Base-by-base conservation (phyloP, 1,140 invertebrate genomes). In the Mya arenaria region DNA sequence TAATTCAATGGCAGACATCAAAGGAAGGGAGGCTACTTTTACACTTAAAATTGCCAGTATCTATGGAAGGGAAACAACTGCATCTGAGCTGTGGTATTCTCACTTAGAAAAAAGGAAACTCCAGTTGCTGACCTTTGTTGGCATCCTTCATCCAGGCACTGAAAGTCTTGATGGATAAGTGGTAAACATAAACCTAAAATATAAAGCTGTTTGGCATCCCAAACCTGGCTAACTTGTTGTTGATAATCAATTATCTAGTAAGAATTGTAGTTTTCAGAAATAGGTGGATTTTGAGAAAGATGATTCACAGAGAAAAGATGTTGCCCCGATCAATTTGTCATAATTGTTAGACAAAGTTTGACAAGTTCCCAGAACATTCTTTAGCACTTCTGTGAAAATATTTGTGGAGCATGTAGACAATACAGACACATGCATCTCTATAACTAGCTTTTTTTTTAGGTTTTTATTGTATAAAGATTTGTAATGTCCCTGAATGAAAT, bases 31-130 rank as follows among this genome's bases (percentile, higher is more conserved):
- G 13, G 25, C n/a, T 52, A 71, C 44, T 69, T 48, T 0, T 23
- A 1, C 10, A 73, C 34, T n/a, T n/a, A 68, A 68, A 32, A 19
- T 4, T 39, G 32, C 25, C 37, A 8, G 23, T 65, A n/a, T 19
- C 36, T 41, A 48, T 25, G 17, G 6, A 71, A 71, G 68, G 68
- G 68, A 71, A 55, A 34, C 44, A 71, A 71, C 68, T 71, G 23
- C 19, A 48, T 3, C 28, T 1, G n/a, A n/a, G n/a, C n/a, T n/a
- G n/a, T n/a, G n/a, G n/a, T n/a, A n/a, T n/a, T n/a, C n/a, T n/a
- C n/a, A n/a, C n/a, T n/a, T n/a, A n/a, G n/a, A n/a, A n/a, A n/a
- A n/a, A n/a, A n/a, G n/a, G n/a, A n/a, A n/a, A n/a, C n/a, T n/a
- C n/a, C n/a, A n/a, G n/a, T n/a, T n/a, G n/a, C n/a, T n/a, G n/a